phyloP scores from a whole-genome alignment of 2,888 invertebrate species.

The Ophion obscuratus region DNA sequence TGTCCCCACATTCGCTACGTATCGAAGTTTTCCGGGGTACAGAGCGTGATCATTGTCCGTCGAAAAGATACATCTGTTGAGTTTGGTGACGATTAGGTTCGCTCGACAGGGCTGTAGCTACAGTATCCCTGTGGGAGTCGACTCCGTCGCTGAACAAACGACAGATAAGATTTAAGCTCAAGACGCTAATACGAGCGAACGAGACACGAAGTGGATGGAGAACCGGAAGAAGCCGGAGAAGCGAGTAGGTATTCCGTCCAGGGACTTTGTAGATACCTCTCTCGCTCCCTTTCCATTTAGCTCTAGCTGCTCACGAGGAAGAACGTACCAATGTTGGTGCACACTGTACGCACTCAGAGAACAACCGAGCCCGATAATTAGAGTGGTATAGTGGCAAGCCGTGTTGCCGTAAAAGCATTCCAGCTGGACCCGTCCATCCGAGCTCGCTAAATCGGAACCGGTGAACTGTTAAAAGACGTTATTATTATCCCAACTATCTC shows the following conservation, averaged over 20 bases:
- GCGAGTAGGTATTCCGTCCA: slow-evolving; percentile 6
- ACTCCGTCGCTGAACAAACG: slow-evolving; percentile 42
- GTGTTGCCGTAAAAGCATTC: slow-evolving; percentile 78
- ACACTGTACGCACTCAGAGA: slow-evolving; percentile 42
- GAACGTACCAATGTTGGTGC: slow-evolving; percentile 26
- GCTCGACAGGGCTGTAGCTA: background rate
- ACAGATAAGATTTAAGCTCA: slow-evolving; percentile 27
- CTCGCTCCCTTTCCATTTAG: background rate
- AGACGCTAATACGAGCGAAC: slow-evolving; percentile 33
- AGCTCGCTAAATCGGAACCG: slow-evolving; percentile 70
- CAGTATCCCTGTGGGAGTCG: background rate
- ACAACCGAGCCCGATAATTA: slow-evolving; percentile 73
- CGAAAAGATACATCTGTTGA: background rate
- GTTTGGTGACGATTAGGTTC: background rate
- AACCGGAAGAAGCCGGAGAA: slow-evolving; percentile 38
- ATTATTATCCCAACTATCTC: slow-evolving; percentile 58
- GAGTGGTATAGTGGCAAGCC: slow-evolving; percentile 76
- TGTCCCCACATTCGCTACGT: background rate
- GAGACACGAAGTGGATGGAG: slow-evolving; percentile 28
- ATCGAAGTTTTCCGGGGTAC: background rate
- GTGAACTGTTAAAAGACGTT: slow-evolving; percentile 68
- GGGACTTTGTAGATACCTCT: slow-evolving; percentile 15
- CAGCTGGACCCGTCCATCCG: slow-evolving; percentile 66
- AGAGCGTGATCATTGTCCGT: background rate
- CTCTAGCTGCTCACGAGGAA: background rate